Base-by-base conservation (phyloP, 2,797 vertebrate genomes). In the Pipistrellus kuhlii region DNA sequence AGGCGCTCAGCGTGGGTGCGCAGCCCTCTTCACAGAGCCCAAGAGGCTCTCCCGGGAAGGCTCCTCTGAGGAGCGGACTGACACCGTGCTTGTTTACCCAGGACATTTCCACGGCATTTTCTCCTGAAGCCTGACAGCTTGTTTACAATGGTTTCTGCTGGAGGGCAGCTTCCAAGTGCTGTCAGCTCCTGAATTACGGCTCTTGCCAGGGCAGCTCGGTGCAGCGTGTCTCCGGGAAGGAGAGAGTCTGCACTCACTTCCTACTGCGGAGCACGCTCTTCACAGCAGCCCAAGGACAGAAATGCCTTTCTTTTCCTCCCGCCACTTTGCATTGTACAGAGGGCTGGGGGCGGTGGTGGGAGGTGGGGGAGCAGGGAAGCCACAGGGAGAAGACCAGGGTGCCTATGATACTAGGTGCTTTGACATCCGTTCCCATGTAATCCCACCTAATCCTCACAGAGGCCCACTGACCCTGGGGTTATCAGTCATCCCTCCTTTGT, bases 41-140 rank as follows among this genome's bases (percentile, higher is more conserved):
- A 0, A 0, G 17, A 77, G 75, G 44, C 30, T 83, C 64, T 92
- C 87, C 71, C 18, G 69, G 72, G 27, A 92, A 85, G 5, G 62
- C 57, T 90, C 38, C 53, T n/a, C 9, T 14, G 21, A 96, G 90
- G 93, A 92, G 25, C 59, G 13, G 93, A 90, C 76, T 77, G 89
- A 93, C 92, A 71, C 73, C 0, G 0, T 91, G 93, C 96, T 95
- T 93, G 94, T 96, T 97, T 95, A 94, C 90, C 97, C 53, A 84
- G 96, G 95, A 84, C 85, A 84, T 96, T 96, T 97, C 96, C 96
- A 95, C 69, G 86, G 92, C 92, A 55, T 85, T 96, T 25, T 93
- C 96, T 97, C 93, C 91, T 91, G 91, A 92, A 96, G 48, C 85
- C 38, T 95, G 96, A 94, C 96, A 97, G 96, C 95, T 96, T 97